Conservation (phyloP, 2,888 invertebrate genomes). For the Neoitamus cyanurus region DNA sequence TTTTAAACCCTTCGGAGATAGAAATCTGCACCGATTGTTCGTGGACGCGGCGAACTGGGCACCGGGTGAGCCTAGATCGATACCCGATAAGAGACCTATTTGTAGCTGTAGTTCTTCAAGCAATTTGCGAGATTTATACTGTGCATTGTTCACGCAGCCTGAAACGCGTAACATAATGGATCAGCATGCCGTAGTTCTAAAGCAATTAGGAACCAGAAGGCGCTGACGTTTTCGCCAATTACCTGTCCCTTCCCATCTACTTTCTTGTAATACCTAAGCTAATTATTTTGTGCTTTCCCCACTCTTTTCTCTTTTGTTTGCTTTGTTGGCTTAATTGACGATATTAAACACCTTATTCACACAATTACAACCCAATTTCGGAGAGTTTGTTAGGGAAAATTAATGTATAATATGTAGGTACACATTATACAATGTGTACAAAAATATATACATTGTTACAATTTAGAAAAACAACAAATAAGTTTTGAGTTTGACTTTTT, state of each 20-base stretch:
- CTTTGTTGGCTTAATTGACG: not conserved
- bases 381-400: not conserved
- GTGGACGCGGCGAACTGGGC: not conserved
- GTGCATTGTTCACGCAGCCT: not conserved
- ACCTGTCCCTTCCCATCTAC: not conserved
- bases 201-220: not conserved
- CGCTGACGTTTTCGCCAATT: not conserved
- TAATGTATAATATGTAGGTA: too few relatives aligned
- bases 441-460: too few relatives aligned
- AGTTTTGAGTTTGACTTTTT: too few relatives aligned
- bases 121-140: not conserved
- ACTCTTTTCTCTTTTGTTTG: not conserved
- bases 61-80: not conserved
- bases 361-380: not conserved
- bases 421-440: too few relatives aligned
- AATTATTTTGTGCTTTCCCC: not conserved
- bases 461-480: too few relatives aligned
- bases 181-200: not conserved
- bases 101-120: not conserved
- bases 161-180: not conserved
- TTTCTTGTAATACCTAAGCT: not conserved
- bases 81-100: not conserved
- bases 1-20: not conserved
- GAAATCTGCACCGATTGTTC: conserved; percentile 1
- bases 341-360: not conserved